Evolutionary conservation across 2,797 vertebrate genomes (phyloP), one percentile per base, ranked within the genome.

Genomic region (Tapirus indicus): DNA sequence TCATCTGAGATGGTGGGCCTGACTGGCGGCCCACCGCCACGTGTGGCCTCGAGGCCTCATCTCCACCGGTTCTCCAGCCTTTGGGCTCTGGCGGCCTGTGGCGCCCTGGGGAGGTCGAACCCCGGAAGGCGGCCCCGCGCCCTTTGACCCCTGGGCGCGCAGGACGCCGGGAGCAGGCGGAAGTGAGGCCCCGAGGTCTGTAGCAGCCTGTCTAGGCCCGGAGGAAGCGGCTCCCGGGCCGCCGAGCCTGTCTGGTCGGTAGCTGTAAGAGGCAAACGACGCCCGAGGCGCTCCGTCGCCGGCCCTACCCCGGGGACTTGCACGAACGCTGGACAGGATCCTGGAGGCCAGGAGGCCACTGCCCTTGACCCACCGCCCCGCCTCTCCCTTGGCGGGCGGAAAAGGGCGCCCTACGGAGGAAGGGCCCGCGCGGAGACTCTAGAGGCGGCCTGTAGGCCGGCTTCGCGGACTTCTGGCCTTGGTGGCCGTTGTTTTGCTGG

Each of bases 281-380:
- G 21, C 25, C 13, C 11, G 7, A 69, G 56, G n/a, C 0, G 21
- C 0, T 0, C 21, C 1, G n/a, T 6, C 20, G 14, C 27, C 2
- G 27, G 35, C 25, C 56, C 23, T n/a, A 13, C 58, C 44, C 32
- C 14, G 0, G 68, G 62, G 49, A 82, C 27, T 0, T 1, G 49
- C 16, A 1, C 5, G 21, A 11, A 62, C 41, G 18, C 88, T 10
- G 77, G 41, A 27, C 47, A 21, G 7, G 20, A 32, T 21, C 23
- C 32, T 0, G 20, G 9, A 2, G 20, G 41, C n/a, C 32, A n/a
- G 7, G 20, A 52, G 68, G 25, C 52, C 79, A 1, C 56, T 0
- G 74, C 16, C 74, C 49, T 9, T 12, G 69, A 44, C 62, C 47
- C 27, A 0, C 12, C 17, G 14, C 7, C 5, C 58, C 35, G 29